phyloP scores from a whole-genome alignment of 92 coral and sea anemone genomes.

The Muricea muricata region DNA sequence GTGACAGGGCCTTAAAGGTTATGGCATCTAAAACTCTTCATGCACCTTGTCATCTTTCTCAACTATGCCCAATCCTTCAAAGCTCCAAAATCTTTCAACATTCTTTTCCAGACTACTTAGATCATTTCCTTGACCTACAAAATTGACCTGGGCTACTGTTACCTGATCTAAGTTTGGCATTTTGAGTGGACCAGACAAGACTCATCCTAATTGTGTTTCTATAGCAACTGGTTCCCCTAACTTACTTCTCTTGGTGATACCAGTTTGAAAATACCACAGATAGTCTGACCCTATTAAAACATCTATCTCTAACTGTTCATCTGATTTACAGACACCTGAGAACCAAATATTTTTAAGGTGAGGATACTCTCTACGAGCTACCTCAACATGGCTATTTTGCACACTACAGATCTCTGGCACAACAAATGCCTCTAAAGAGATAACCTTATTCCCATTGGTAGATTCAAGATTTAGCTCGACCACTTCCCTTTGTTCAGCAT shows the following conservation, averaged over 20 bases:
- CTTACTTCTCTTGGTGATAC: background rate
- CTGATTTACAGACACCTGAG: background rate
- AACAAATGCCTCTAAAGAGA: background rate
- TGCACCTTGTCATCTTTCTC: slow-evolving; percentile 29
- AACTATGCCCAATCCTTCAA: slow-evolving; percentile 42
- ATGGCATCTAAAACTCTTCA: background rate
- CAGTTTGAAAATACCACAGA: background rate
- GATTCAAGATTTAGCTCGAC: too few species aligned
- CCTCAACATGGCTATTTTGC: background rate
- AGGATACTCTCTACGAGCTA: background rate
- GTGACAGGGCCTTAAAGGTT: too few species aligned
- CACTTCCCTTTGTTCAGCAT: slow-evolving; percentile 19
- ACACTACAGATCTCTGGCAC: background rate
- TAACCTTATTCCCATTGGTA: slow-evolving; percentile 4
- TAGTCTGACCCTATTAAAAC: background rate
- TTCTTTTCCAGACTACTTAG: slow-evolving; percentile 2
- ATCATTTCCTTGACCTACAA: background rate
- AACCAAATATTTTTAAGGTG: background rate
- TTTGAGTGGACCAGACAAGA: slow-evolving; percentile 1
- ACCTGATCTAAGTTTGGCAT: background rate
- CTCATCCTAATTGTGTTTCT: background rate
- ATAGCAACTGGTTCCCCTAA: background rate
- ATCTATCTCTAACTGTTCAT: background rate
- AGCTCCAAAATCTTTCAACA: slow-evolving; percentile 43
- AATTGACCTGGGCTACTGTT: background rate